A percentile compares a stretch with the other conserved stretches of the same genome.
These are phyloP conservation scores for Neelides folsomi DNA, from an alignment of 2,888 invertebrate species.

Conservation along the genomic window DNA sequence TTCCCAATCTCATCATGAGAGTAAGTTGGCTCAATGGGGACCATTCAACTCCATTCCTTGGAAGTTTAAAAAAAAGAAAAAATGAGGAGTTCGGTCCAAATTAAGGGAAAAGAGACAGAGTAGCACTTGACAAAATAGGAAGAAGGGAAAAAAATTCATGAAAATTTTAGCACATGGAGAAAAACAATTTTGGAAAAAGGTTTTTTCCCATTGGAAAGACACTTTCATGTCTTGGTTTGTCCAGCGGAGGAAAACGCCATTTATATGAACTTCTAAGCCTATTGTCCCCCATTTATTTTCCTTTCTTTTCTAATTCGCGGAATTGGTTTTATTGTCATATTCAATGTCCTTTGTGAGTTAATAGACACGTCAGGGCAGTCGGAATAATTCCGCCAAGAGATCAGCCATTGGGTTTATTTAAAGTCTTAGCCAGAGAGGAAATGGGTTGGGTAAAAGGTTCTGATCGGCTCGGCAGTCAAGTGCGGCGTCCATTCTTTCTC, in stretches of 20 bases:
- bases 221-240: not conserved
- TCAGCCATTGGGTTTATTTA: too few relatives aligned
- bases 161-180: slow-evolving; percentile 32
- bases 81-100: slow-evolving; percentile 12
- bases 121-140: slow-evolving; percentile 12
- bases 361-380: too few relatives aligned
- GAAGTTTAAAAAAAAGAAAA: not conserved
- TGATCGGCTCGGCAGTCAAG: too few relatives aligned
- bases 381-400: too few relatives aligned
- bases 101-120: slow-evolving; percentile 10
- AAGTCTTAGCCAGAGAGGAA: too few relatives aligned
- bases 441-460: too few relatives aligned
- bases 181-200: slow-evolving; percentile 33
- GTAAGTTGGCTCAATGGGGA: too few relatives aligned
- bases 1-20: too few relatives aligned
- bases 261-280: not conserved
- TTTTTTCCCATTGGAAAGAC: slow-evolving; percentile 11
- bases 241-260: not conserved
- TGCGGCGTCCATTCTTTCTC: too few relatives aligned
- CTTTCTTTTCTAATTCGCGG: not conserved
- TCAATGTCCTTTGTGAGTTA: too few relatives aligned
- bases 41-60: too few relatives aligned
- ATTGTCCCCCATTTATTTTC: not conserved
- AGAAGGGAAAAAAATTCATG: slow-evolving; percentile 19
- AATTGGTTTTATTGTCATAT: not conserved